phyloP scores from a whole-genome alignment of 2,888 invertebrate species.

The Ethmia dodecea region DNA sequence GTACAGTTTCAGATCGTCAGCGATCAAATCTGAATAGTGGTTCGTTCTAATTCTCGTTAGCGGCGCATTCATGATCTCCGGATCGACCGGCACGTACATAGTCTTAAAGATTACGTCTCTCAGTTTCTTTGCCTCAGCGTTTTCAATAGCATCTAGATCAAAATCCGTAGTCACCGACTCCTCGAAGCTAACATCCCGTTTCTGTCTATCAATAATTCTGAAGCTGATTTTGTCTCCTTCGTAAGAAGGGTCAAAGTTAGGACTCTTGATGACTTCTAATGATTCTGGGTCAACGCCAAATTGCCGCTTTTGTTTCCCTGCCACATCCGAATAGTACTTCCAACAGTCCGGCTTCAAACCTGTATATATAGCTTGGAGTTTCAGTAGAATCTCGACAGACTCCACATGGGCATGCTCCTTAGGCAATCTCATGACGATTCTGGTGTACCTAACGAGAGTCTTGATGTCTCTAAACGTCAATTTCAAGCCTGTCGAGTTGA shows the following conservation, averaged over 20 bases:
- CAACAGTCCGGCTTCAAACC: slow-evolving; percentile 57
- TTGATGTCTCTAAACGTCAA: slow-evolving; percentile 52
- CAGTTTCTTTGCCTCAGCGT: slow-evolving; percentile 30
- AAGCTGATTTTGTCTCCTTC: slow-evolving; percentile 48
- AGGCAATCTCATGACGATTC: slow-evolving; percentile 54
- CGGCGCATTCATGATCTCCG: slow-evolving; percentile 42
- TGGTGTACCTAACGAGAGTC: slow-evolving; percentile 53
- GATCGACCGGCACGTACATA: slow-evolving; percentile 48
- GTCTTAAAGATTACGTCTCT: slow-evolving; percentile 39
- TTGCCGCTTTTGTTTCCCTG: slow-evolving; percentile 64
- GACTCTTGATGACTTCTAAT: slow-evolving; percentile 50
- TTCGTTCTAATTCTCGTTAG: slow-evolving; percentile 50
- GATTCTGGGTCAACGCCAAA: slow-evolving; percentile 66
- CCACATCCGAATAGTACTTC: slow-evolving; percentile 65
- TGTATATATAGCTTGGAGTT: slow-evolving; percentile 45
- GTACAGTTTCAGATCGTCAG: slow-evolving; percentile 60
- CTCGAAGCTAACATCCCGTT: slow-evolving; percentile 48
- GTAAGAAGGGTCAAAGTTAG: slow-evolving; percentile 48
- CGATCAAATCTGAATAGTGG: slow-evolving; percentile 56
- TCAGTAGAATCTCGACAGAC: slow-evolving; percentile 45
- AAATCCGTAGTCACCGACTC: slow-evolving; percentile 24
- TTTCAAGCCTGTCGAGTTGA: slow-evolving; percentile 56
- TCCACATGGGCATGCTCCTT: slow-evolving; percentile 55
- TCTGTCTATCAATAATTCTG: slow-evolving; percentile 59
- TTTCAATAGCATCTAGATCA: slow-evolving; percentile 6